Conservation (phyloP, 2,888 invertebrate genomes). For the Petrolisthes manimaculis region DNA sequence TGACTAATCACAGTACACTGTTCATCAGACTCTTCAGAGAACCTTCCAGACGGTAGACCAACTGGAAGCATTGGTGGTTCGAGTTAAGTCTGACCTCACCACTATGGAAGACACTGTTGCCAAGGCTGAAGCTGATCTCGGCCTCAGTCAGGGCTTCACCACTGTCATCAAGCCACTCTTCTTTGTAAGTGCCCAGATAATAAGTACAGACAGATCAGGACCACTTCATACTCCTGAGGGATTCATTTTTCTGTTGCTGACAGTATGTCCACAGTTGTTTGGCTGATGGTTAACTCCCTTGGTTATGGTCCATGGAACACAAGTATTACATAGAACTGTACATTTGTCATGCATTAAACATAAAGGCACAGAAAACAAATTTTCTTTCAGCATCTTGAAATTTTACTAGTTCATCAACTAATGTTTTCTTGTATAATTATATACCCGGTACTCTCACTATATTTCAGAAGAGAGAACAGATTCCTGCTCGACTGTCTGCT, state of each 20-base stretch:
- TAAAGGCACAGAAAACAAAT: not conserved
- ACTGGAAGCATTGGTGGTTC: conserved; percentile 27
- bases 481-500: conserved; percentile 7
- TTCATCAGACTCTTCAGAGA: conserved; percentile 27
- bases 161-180: conserved; percentile 50
- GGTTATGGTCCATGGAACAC: not conserved
- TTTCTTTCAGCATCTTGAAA: not conserved
- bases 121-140: conserved; percentile 40
- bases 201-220: too few species aligned
- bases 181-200: conserved; percentile 39
- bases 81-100: conserved; percentile 42
- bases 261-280: not conserved
- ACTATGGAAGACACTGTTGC: conserved; percentile 44
- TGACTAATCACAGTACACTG: not conserved
- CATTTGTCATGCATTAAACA: not conserved
- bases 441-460: not conserved
- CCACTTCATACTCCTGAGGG: too few species aligned
- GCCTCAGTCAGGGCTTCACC: conserved; percentile 43
- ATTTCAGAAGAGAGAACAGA: conserved; percentile 44
- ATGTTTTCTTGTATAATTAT: not conserved
- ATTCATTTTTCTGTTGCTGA: not conserved
- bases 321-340: not conserved
- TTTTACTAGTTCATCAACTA: not conserved
- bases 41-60: conserved; percentile 47
- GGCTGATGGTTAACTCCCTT: not conserved